Evolutionary conservation across 1,140 invertebrate species (phyloP), one percentile per base, ranked within the genome.

Genomic region (Bicyclus anynana): DNA sequence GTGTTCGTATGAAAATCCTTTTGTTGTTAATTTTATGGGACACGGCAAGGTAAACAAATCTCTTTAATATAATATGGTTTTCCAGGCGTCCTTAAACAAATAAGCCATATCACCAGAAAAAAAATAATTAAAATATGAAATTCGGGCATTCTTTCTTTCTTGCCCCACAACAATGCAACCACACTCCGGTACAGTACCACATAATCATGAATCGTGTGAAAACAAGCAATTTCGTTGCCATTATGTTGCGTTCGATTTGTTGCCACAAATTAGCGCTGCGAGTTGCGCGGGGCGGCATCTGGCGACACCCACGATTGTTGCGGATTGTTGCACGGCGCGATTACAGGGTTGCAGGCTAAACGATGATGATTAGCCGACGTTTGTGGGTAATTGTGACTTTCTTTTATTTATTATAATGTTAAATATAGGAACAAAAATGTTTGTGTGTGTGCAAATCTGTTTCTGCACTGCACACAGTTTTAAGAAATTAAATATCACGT

Each of bases 141-240:
- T 23, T 23, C 23, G 7, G 3, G 3, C 23, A 23, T 23, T 2
- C 27, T 40, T 40, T 16, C 9, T 40, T 40, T 40, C 37, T 9
- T 40, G 3, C 17, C 37, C 13, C n/a, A n/a, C 14, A 29, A 60
- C 62, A 78, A 69, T 62, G 74, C 10, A 66, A 56, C 33, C 63
- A 7, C 37, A 48, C 60, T 5, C 20, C 14, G 29, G 65, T 59
- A 62, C 60, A 58, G 61, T 68, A 61, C 64, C 60, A 65, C 65
- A 66, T 71, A 76, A 76, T 74, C 59, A 74, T 38, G 35, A 46
- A 57, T 40, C 65, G 78, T 79, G 79, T 77, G 79, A 81, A 81
- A 79, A 78, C 73, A 69, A 66, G 44, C 73, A 81, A 81, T 81
- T 79, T 76, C 68, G 69, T 69, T 17, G 66, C 60, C 20, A 53